phyloP scores from a whole-genome alignment of 2,113 vertebrate species.

The Tringa solitaria region DNA sequence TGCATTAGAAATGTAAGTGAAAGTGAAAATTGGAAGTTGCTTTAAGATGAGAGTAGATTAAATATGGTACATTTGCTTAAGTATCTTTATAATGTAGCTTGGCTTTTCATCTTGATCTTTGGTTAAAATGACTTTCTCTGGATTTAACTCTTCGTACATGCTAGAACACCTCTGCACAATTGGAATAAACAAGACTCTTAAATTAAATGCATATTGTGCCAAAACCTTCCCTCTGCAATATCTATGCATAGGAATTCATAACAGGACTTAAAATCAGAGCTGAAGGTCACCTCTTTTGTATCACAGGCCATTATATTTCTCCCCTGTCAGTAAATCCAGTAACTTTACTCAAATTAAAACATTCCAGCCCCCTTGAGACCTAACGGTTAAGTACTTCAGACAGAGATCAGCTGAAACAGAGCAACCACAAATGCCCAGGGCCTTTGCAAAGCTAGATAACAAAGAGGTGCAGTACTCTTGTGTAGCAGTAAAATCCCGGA shows the following conservation, averaged over 20 bases:
- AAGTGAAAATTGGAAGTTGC: constrained; percentile 53
- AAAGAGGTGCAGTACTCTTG: neutral
- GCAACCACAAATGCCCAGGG: neutral
- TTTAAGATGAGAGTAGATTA: constrained; percentile 47
- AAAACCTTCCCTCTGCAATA: constrained; percentile 28
- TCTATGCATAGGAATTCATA: constrained; percentile 7
- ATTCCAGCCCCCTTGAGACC: neutral
- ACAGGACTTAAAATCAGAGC: neutral
- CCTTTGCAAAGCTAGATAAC: neutral
- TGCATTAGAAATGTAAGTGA: constrained; percentile 52
- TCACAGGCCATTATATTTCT: constrained; percentile 31
- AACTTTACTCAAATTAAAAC: constrained; percentile 44
- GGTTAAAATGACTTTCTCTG: constrained; percentile 25
- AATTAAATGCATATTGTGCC: constrained; percentile 31
- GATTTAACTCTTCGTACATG: neutral
- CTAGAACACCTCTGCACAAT: neutral
- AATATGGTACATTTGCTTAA: constrained; percentile 51
- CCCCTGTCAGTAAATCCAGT: neutral
- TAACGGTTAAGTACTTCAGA: constrained; percentile 11
- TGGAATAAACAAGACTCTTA: constrained; percentile 39
- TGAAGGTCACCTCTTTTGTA: constrained; percentile 48
- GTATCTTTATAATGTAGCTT: constrained; percentile 37
- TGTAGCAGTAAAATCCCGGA: neutral
- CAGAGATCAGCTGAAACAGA: constrained; percentile 5
- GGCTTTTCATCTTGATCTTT: constrained; percentile 47